Base-by-base conservation (phyloP, 2,888 invertebrate genomes). In the Oligia fasciuncula region DNA sequence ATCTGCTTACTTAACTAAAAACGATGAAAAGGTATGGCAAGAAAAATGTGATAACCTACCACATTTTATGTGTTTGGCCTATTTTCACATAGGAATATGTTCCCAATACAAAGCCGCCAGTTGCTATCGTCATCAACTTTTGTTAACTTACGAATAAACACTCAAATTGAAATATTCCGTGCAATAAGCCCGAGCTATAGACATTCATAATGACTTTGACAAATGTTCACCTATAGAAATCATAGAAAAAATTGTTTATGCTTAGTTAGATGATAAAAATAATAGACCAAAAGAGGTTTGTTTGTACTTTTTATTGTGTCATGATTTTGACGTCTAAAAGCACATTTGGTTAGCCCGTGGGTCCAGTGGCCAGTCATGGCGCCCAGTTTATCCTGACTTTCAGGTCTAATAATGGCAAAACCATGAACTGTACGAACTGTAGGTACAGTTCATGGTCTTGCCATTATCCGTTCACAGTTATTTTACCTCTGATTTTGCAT, bases 321-420 rank as follows among this genome's bases (percentile, higher is more conserved):
- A 80, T 62, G 54, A 46, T 54, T 62, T 66, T 76, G 79, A 86
- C 80, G 80, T 80, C 87, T 84, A 87, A 85, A 84, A 78, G 88
- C 80, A 88, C 89, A 57, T n/a, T 51, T 77, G 11, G 35, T 14
- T 43, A 43, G 54, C 4, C 43, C 17, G 6, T 6, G 4, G 11
- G 8, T 76, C 46, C 46, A 46, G 46, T 46, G 46, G 46, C 46
- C 46, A 46, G 46, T 9, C 46, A 46, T 46, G 46, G 17, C 13
- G 17, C 13, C 49, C n/a, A 40, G 29, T 51, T 60, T 75, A n/a
- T 60, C 17, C 62, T 77, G 40, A 40, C 6, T 54, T 19, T 19
- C 19, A 54, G 54, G 19, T 6, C 2, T 19, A 19, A 54, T 54
- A 19, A 54, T 54, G 19, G 35, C 4, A 35, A 35, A 35, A 35